Conservation (phyloP, 2,888 invertebrate genomes). For the Iphiclides podalirius region DNA sequence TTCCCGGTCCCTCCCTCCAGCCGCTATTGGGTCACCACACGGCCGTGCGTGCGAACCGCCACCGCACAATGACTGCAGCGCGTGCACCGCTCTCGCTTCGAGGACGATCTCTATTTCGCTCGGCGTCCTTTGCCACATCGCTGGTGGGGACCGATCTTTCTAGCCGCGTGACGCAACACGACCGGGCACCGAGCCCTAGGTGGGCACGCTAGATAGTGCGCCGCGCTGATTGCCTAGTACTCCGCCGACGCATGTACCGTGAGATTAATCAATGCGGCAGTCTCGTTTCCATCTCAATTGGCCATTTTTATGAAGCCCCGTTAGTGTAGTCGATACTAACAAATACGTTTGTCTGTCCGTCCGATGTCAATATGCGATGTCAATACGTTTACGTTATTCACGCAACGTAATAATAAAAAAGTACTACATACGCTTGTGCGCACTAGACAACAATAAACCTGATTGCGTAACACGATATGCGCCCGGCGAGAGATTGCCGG, state of each 20-base stretch:
- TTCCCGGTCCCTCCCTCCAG: constrained; percentile 78
- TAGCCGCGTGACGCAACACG: constrained; percentile 73
- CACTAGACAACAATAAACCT: constrained; percentile 45
- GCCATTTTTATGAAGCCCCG: not conserved
- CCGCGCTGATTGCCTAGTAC: constrained; percentile 49
- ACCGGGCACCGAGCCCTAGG: constrained; percentile 52
- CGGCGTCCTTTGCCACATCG: constrained; percentile 75
- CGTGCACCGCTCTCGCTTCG: constrained; percentile 79
- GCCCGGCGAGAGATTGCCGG: constrained; percentile 54
- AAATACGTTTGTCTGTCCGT: too few relatives aligned
- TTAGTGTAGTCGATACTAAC: too few relatives aligned
- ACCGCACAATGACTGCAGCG: constrained; percentile 78
- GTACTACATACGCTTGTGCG: not conserved
- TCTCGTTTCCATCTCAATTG: not conserved
- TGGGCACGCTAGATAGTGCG: constrained; percentile 54
- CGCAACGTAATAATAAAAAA: too few relatives aligned
- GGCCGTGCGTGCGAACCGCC: constrained; percentile 76
- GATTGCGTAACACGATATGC: constrained; percentile 53
- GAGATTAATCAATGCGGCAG: not conserved
- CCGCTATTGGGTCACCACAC: constrained; percentile 77
- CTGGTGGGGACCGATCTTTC: constrained; percentile 79
- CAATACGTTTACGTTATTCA: too few relatives aligned
- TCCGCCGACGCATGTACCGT: not conserved
- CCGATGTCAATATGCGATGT: too few relatives aligned
- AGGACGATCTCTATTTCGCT: constrained; percentile 80